These are phyloP conservation scores for Onychorhynchus coronatus DNA, from an alignment of 2,113 vertebrate genomes.

Conservation along the genomic window DNA sequence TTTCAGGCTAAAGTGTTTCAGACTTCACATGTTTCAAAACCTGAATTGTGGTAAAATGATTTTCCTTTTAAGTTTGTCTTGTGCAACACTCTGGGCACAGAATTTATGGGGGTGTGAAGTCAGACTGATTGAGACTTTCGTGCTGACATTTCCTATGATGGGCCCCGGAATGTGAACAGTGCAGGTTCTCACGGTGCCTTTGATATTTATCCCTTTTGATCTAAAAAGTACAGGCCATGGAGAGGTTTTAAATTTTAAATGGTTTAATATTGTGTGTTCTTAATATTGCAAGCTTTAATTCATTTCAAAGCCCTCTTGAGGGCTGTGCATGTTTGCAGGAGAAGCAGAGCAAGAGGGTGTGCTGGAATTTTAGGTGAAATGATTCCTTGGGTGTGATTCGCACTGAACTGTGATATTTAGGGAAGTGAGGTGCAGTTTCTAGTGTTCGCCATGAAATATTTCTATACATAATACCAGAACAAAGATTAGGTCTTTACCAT, in stretches of 20 bases:
- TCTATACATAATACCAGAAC: background rate
- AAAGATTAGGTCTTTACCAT: background rate
- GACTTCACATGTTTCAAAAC: background rate
- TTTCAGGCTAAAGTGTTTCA: background rate
- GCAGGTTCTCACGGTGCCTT: background rate
- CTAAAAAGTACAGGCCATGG: background rate
- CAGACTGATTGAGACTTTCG: background rate
- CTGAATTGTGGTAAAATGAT: background rate
- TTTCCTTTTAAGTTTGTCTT: background rate
- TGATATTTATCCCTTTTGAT: background rate
- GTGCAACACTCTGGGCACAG: background rate
- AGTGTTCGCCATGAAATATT: background rate
- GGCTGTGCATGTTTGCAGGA: background rate
- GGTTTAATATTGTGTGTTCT: background rate
- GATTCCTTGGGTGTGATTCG: background rate
- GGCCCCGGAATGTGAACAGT: background rate
- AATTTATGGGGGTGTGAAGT: background rate
- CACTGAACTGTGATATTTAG: fast-evolving
- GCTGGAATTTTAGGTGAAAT: background rate
- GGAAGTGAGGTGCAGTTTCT: background rate
- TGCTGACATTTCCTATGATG: background rate
- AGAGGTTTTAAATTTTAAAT: background rate
- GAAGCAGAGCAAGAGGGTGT: background rate
- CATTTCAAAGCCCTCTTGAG: background rate
- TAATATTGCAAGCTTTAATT: background rate